Evolutionary conservation across 2,888 invertebrate genomes (phyloP).

Genomic region (Trypoxylon attenuatum): DNA sequence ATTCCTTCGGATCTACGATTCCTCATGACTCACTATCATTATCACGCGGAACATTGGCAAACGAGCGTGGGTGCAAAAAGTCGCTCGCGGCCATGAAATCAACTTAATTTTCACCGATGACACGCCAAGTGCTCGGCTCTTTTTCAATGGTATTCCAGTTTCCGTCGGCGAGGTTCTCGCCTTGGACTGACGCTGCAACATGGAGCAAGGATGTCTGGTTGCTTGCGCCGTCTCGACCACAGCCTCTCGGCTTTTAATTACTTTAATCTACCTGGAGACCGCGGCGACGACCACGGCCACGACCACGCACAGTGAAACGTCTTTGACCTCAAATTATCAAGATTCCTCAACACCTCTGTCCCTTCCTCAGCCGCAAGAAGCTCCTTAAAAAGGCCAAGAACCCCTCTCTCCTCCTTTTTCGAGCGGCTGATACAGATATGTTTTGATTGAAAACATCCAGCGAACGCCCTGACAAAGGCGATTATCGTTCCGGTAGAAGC

Average conservation of each 20-base stretch:
- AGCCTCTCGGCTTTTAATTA: conserved; percentile 46
- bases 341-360: conserved; percentile 40
- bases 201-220: conserved; percentile 36
- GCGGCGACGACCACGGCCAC: conserved; percentile 22
- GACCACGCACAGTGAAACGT: conserved; percentile 24
- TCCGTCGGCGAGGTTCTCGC: conserved; percentile 36
- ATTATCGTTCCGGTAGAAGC: too few relatives aligned
- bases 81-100: conserved; percentile 39
- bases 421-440: too few relatives aligned
- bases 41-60: conserved; percentile 33
- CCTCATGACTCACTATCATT: conserved; percentile 42
- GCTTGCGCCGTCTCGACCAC: conserved; percentile 16
- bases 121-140: conserved; percentile 30
- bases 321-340: conserved; percentile 37
- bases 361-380: conserved; percentile 26
- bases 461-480: too few relatives aligned
- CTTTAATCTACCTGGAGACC: conserved; percentile 36
- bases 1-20: conserved; percentile 25
- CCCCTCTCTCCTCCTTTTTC: too few relatives aligned
- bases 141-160: conserved; percentile 44
- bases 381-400: too few relatives aligned
- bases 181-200: conserved; percentile 42
- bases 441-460: too few relatives aligned
- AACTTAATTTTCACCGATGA: conserved; percentile 53
- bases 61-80: conserved; percentile 48